Base-by-base conservation (phyloP, 2,888 invertebrate species). In the Aquatica leii region DNA sequence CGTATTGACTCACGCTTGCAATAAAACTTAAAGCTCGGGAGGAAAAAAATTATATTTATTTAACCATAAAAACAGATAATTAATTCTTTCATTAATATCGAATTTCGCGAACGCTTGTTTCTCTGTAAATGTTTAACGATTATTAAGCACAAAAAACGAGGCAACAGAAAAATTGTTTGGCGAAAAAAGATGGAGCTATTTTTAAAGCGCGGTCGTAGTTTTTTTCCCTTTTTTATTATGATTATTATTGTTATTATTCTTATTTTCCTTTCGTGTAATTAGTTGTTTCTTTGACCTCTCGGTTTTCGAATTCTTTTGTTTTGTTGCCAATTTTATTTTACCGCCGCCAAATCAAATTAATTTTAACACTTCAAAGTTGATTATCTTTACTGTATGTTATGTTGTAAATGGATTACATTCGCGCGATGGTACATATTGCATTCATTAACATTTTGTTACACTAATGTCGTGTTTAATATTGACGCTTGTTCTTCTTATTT, bases 231-330 rank as follows among this genome's bases (percentile, higher is more conserved):
- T 6, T 2, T 4, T 6, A 24, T 24, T 4, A 24, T 24, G 6
- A 6, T 24, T 4, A 24, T 24, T 24, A 24, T 24, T 24, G 6
- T 24, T 24, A 24, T 24, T 24, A 24, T 54, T 55, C 46, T 40
- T 54, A 54, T 31, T 60, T 52, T 14, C 48, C 35, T 59, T 41
- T 18, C 46, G 35, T 49, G 59, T 59, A 64, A 64, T 64, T 64
- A 64, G 63, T 64, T 49, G 59, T 62, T 62, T 62, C 62, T 62
- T 62, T 62, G 62, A 62, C 62, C 62, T 46, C 53, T 58, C 21
- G 17, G 56, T 56, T 51, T 51, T 40, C 49, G 18, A 50, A 37
- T 55, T 49, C 56, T 59, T 60, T 60, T 60, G 60, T 60, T 60
- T 59, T 55, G 53, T 46, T 59, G 59, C 59, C 59, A 59, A 59